A percentile compares a stretch with the other conserved stretches of the same genome.
phyloP scores from a whole-genome alignment of 1,140 invertebrate genomes.

The Platorchestia sp. region DNA sequence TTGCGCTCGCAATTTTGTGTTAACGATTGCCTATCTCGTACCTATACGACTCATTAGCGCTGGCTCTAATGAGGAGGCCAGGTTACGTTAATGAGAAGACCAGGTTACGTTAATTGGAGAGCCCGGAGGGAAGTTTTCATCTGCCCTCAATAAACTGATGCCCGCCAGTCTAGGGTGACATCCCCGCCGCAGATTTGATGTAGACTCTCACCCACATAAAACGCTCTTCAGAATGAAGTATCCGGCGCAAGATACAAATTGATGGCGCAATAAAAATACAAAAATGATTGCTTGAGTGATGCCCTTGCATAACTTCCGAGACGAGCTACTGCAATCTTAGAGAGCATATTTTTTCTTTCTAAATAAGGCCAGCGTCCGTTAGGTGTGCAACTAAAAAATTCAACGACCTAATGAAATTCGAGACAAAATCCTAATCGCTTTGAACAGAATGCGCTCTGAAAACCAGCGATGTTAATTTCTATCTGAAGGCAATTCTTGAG shows the following conservation, averaged over 20 bases:
- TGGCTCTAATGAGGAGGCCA: not conserved
- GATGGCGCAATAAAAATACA: not conserved
- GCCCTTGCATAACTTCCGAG: not conserved
- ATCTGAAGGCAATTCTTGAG: not conserved
- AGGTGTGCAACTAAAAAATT: not conserved
- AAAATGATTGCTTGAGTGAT: not conserved
- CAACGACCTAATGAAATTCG: not conserved
- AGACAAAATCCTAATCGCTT: not conserved
- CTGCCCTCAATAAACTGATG: not conserved
- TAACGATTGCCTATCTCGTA: not conserved
- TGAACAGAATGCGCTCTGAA: not conserved
- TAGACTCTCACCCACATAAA: not conserved
- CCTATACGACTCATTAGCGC: not conserved
- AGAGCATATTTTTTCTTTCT: not conserved
- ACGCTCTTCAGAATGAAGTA: not conserved
- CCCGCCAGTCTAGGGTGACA: not conserved
- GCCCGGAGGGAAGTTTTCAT: not conserved
- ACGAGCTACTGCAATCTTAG: not conserved
- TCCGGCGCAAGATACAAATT: not conserved
- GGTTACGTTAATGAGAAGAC: not conserved
- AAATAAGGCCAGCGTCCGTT: not conserved
- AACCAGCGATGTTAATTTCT: not conserved
- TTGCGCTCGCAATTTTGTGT: not conserved
- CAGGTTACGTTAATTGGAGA: not conserved
- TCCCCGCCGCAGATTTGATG: not conserved